Evolutionary conservation across 2,113 vertebrate species (phyloP).

Genomic region (Chamaea fasciata): DNA sequence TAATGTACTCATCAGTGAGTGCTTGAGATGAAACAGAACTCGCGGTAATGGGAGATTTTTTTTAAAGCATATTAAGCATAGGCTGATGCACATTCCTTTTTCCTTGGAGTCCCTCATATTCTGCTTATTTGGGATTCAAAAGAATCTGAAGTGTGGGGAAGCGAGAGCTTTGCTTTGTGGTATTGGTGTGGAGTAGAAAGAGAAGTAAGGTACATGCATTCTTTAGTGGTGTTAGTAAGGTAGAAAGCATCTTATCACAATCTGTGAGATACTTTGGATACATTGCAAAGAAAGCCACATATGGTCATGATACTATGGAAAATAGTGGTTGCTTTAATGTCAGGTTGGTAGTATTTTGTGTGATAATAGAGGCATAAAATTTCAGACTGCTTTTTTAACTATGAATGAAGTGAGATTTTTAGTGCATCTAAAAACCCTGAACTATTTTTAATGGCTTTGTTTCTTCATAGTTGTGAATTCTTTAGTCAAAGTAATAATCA

Average conservation of each 20-base stretch:
- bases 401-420: not conserved
- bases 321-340: not conserved
- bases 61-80: not conserved
- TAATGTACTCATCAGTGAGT: not conserved
- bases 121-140: not conserved
- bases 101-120: not conserved
- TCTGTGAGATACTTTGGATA: not conserved
- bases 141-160: not conserved
- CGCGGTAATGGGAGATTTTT: not conserved
- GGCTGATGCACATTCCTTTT: not conserved
- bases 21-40: not conserved
- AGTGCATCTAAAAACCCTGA: not conserved
- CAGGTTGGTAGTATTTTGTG: not conserved
- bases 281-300: not conserved
- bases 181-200: not conserved
- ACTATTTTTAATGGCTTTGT: not conserved
- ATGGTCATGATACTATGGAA: not conserved
- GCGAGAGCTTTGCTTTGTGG: not conserved
- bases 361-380: not conserved
- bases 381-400: not conserved
- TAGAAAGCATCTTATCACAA: not conserved
- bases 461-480: not conserved
- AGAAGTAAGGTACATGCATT: not conserved
- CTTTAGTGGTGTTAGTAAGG: not conserved
- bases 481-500: not conserved